A percentile compares a stretch with the other conserved stretches of the same genome.
phyloP scores from a whole-genome alignment of 2,797 vertebrate species.

The Neopelma chrysocephalum region DNA sequence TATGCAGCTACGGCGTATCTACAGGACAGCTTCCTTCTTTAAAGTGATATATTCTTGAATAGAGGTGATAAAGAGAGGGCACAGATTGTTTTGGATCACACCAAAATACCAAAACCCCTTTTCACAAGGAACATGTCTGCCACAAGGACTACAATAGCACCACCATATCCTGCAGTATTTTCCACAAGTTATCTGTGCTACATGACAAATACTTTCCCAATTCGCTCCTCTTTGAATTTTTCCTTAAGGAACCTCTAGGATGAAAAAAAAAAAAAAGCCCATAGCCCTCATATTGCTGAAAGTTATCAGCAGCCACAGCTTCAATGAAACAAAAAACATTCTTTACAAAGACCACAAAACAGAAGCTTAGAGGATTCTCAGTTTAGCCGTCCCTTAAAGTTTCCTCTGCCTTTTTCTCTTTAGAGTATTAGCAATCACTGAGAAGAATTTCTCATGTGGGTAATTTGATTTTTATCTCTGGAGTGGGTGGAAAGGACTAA shows the following conservation, averaged over 20 bases:
- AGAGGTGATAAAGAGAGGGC: background rate
- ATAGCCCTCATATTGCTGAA: background rate
- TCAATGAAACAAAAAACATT: background rate
- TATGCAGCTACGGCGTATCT: background rate
- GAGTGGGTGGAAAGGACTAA: background rate
- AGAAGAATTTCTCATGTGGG: background rate
- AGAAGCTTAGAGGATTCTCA: background rate
- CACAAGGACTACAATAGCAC: background rate
- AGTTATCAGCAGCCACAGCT: background rate
- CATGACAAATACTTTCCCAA: background rate
- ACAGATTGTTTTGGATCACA: background rate
- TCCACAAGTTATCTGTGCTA: background rate
- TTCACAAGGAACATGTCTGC: background rate
- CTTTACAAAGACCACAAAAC: background rate
- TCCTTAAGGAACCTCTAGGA: background rate
- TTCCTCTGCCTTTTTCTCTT: background rate
- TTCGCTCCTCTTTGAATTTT: background rate
- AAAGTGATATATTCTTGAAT: background rate
- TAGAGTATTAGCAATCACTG: background rate
- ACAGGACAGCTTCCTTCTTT: background rate
- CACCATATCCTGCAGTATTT: background rate
- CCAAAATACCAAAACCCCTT: background rate
- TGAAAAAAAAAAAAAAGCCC: background rate
- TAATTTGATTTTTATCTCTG: conserved; percentile 15
- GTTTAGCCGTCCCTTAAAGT: background rate